These are phyloP conservation scores for Lontra canadensis DNA, from an alignment of 2,113 vertebrate species.

Conservation along the genomic window DNA sequence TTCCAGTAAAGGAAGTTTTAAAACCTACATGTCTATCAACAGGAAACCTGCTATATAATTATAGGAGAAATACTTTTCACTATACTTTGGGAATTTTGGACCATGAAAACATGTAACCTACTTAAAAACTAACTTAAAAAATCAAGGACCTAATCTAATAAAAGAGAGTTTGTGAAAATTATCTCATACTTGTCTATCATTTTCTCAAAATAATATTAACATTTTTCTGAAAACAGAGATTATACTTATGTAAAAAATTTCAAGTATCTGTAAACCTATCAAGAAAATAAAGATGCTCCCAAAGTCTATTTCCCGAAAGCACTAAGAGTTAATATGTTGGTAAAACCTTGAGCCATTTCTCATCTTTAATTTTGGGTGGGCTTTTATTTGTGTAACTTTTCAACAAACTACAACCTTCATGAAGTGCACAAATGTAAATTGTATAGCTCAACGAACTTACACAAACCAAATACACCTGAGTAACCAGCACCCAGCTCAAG, in stretches of 20 bases:
- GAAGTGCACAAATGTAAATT: background rate
- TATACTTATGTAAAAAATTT: background rate
- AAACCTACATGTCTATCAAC: background rate
- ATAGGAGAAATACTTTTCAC: background rate
- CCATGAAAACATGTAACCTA: background rate
- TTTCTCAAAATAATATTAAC: background rate
- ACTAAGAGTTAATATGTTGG: background rate
- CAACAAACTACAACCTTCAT: background rate
- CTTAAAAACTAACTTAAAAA: background rate
- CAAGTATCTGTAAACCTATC: background rate
- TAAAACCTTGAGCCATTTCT: background rate
- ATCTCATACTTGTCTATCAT: background rate
- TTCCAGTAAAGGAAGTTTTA: background rate
- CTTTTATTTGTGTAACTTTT: constrained; percentile 10
- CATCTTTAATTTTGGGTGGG: background rate
- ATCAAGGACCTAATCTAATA: background rate
- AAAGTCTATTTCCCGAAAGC: background rate
- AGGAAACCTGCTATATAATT: background rate
- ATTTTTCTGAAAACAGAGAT: background rate
- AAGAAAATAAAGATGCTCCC: constrained; percentile 1
- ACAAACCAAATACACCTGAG: background rate
- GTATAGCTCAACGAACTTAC: background rate
- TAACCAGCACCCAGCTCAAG: background rate
- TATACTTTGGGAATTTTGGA: background rate
- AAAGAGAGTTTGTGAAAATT: background rate